Conservation (phyloP, 2,797 vertebrate species). For the Amblyopsis hoosieri region DNA sequence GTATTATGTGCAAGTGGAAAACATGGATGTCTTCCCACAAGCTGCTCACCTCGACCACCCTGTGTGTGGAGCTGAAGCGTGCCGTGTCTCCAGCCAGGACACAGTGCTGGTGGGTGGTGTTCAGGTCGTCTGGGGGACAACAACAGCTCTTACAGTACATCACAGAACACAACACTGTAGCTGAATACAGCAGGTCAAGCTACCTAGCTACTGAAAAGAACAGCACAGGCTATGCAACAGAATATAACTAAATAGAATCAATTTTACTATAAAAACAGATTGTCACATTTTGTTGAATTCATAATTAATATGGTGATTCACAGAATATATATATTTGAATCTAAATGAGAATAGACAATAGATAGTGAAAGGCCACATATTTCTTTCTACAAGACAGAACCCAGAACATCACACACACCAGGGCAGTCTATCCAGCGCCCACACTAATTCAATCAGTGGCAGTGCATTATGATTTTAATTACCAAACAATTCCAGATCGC, state of each 20-base stretch:
- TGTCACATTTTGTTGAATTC: no score
- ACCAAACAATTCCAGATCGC: constrained; percentile 75
- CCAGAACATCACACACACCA: constrained; percentile 44
- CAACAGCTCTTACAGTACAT: not conserved
- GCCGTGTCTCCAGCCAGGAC: constrained; percentile 88
- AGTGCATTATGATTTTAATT: constrained; percentile 72
- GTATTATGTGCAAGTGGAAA: no score
- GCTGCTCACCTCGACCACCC: constrained; percentile 89
- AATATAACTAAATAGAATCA: not conserved
- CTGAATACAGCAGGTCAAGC: not conserved
- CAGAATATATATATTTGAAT: constrained; percentile 24
- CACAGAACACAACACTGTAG: not conserved
- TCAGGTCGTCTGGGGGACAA: constrained; percentile 86
- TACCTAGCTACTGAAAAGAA: not conserved
- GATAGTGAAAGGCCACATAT: constrained; percentile 15
- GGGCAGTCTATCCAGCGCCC: constrained; percentile 56
- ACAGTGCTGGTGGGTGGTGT: constrained; percentile 94
- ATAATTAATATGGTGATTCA: not conserved
- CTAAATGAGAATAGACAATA: constrained; percentile 17
- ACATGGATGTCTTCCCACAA: not conserved
- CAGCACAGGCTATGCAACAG: not conserved
- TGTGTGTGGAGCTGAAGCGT: constrained; percentile 95
- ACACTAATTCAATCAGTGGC: constrained; percentile 57
- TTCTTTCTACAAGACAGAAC: no score
- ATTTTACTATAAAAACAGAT: no score